These are phyloP conservation scores for Leucoma salicis DNA, from an alignment of 2,888 invertebrate species.

Conservation along the genomic window DNA sequence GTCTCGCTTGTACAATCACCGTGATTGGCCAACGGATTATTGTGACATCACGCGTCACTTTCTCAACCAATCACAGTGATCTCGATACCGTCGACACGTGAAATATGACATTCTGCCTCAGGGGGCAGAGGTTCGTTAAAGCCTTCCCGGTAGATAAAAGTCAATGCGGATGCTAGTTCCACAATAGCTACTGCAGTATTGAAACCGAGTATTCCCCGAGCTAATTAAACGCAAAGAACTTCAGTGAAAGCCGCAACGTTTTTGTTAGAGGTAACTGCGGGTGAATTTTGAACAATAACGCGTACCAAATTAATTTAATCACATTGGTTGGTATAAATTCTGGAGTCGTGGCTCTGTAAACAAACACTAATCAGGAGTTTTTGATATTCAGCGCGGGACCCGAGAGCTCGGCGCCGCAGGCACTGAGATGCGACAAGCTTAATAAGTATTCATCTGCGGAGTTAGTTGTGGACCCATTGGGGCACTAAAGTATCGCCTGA, in stretches of 20 bases:
- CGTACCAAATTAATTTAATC: conserved; percentile 15
- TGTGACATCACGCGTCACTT: too few species aligned
- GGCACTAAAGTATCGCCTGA: conserved; percentile 29
- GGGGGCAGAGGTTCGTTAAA: neutral
- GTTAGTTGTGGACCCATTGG: conserved; percentile 18
- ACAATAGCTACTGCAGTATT: conserved; percentile 9
- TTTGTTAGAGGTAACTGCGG: neutral
- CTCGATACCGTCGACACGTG: too few species aligned
- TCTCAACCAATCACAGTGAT: too few species aligned
- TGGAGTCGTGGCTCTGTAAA: conserved; percentile 25
- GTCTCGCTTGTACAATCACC: too few species aligned
- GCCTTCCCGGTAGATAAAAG: conserved; percentile 3
- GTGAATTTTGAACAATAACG: conserved; percentile 8
- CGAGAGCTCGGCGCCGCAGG: conserved; percentile 9
- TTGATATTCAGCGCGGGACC: conserved; percentile 27
- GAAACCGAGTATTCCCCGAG: conserved; percentile 13
- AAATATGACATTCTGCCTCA: too few species aligned
- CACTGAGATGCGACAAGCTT: conserved; percentile 28
- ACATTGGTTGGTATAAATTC: conserved; percentile 17
- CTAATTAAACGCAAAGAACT: conserved; percentile 22
- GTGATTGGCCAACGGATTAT: too few species aligned
- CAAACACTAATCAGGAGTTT: conserved; percentile 28
- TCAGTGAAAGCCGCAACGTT: conserved; percentile 5
- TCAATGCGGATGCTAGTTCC: conserved; percentile 6
- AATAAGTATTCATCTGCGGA: conserved; percentile 35